These are phyloP conservation scores for Helogale parvula DNA, from an alignment of 2,113 vertebrate species.

Conservation along the genomic window DNA sequence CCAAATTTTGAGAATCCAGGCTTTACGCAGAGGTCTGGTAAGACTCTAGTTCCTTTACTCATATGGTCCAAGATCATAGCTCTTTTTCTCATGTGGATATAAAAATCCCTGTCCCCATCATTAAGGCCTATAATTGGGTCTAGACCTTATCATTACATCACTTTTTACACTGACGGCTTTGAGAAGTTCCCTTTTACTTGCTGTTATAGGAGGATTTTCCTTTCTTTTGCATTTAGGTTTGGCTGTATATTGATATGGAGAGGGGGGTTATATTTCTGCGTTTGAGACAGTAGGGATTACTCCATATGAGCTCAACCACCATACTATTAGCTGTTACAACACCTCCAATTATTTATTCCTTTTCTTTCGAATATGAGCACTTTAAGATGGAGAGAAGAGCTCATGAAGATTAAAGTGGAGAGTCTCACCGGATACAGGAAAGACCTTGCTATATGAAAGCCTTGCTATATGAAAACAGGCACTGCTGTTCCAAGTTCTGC, in stretches of 20 bases:
- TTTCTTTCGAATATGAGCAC: neutral
- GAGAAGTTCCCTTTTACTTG: neutral
- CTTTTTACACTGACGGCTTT: neutral
- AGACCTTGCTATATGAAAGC: neutral
- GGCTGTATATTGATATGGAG: neutral
- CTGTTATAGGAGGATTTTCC: neutral
- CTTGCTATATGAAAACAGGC: neutral
- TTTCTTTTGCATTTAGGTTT: neutral
- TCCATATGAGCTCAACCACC: neutral
- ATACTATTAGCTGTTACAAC: neutral
- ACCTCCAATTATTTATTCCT: neutral
- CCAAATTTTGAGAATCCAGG: neutral
- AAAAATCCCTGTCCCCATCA: neutral
- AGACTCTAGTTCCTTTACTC: neutral
- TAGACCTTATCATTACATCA: neutral
- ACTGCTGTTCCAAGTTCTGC: neutral
- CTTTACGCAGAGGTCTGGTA: neutral
- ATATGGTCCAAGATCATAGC: neutral
- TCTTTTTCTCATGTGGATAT: neutral
- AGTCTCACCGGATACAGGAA: neutral
- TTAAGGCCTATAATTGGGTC: neutral
- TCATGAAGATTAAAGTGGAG: neutral
- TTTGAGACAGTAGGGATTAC: neutral
- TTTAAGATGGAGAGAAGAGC: neutral
- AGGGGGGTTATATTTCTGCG: neutral